These are phyloP conservation scores for Paragorgia papillata DNA, from an alignment of 92 coral and sea anemone genomes.

Conservation along the genomic window DNA sequence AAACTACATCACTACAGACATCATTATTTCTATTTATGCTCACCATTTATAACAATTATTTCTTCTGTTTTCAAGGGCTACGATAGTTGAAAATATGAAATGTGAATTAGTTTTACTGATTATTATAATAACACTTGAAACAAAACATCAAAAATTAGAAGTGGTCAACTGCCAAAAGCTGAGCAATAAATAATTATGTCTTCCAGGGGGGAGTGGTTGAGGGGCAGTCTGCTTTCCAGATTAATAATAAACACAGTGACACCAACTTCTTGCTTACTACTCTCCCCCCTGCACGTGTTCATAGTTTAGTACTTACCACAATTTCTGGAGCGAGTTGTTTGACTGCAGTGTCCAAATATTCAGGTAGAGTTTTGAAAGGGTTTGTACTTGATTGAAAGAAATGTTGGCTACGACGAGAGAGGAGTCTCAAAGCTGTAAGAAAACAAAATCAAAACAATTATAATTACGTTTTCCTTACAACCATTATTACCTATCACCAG, in stretches of 20 bases:
- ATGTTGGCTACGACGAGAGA: constrained; percentile 95
- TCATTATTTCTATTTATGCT: too few relatives aligned
- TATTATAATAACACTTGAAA: too few relatives aligned
- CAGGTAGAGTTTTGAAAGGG: constrained; percentile 93
- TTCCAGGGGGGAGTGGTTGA: too few relatives aligned
- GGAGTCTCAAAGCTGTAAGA: constrained; percentile 77
- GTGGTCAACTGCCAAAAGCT: too few relatives aligned
- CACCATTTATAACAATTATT: constrained; percentile 28
- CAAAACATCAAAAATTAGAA: too few relatives aligned
- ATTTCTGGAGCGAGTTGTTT: constrained; percentile 79
- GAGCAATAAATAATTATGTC: too few relatives aligned
- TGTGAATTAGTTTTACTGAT: neutral
- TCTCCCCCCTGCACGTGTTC: too few relatives aligned
- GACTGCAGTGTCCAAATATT: constrained; percentile 85
- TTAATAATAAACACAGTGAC: neutral
- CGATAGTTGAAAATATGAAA: neutral
- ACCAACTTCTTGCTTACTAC: neutral
- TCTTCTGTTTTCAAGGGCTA: constrained; percentile 21
- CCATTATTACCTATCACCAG: too few relatives aligned
- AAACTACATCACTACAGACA: too few relatives aligned
- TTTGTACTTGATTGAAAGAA: constrained; percentile 96
- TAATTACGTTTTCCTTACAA: too few relatives aligned
- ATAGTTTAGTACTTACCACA: constrained; percentile 20
- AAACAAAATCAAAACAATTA: too few relatives aligned
- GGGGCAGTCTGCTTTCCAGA: too few relatives aligned